A percentile compares a stretch with the other conserved stretches of the same genome.
Conservation (phyloP, 2,888 invertebrate genomes). For the Lissocephala sabroskyi region DNA sequence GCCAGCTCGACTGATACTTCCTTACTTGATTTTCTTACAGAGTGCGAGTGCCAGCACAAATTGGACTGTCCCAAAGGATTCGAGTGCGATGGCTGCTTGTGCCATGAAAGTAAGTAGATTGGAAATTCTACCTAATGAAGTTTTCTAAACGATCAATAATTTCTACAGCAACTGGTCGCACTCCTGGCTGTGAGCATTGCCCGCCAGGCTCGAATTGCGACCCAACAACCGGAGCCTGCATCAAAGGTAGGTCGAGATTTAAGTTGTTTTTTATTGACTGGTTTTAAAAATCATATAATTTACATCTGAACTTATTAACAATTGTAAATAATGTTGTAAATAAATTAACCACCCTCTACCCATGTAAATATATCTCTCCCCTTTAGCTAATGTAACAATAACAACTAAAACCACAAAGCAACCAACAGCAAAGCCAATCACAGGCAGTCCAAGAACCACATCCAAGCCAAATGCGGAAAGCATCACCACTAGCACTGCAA, state of each 20-base stretch:
- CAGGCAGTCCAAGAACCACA: constrained; percentile 28
- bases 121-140: neutral
- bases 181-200: constrained; percentile 81
- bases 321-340: constrained; percentile 54
- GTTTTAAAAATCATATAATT: constrained; percentile 8
- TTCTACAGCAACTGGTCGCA: constrained; percentile 56
- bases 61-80: constrained; percentile 78
- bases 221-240: constrained; percentile 85
- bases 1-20: no score
- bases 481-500: constrained; percentile 60
- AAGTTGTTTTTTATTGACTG: no score
- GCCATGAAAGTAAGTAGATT: constrained; percentile 76
- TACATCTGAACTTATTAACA: constrained; percentile 32
- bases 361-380: constrained; percentile 69
- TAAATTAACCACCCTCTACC: constrained; percentile 61
- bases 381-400: constrained; percentile 71
- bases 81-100: constrained; percentile 82
- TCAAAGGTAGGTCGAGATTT: constrained; percentile 83
- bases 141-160: neutral
- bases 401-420: constrained; percentile 65
- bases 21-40: constrained; percentile 28
- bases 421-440: constrained; percentile 39
- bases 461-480: constrained; percentile 24
- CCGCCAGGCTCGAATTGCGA: constrained; percentile 85
- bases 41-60: constrained; percentile 78